These are phyloP conservation scores for Bos indicus DNA, from an alignment of 2,113 vertebrate genomes.

Conservation along the genomic window DNA sequence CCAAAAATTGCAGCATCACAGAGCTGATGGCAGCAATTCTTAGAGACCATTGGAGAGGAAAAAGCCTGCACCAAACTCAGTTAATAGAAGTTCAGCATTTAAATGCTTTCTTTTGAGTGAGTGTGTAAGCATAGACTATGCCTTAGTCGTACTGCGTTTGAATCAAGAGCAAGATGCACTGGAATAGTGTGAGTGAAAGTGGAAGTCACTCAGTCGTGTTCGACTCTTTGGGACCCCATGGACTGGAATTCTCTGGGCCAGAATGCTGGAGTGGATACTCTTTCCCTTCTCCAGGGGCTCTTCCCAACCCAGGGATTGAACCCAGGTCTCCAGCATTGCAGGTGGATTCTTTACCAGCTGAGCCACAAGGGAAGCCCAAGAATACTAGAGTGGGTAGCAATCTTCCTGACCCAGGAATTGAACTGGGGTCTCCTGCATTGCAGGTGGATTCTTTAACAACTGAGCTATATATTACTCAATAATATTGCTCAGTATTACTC, in stretches of 20 bases:
- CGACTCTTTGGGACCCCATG: background rate
- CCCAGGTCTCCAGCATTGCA: background rate
- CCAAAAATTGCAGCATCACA: background rate
- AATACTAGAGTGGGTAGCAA: background rate
- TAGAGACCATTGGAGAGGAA: background rate
- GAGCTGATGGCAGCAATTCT: background rate
- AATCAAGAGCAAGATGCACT: background rate
- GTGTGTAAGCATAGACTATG: background rate
- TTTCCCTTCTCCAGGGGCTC: background rate
- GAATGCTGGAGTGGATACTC: background rate
- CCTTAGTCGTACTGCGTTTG: background rate
- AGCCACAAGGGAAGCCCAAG: background rate
- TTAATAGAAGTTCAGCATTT: background rate
- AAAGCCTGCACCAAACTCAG: background rate
- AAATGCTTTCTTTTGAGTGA: background rate
- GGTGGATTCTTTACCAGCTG: background rate
- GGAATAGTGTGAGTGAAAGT: background rate
- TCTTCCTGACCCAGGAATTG: background rate
- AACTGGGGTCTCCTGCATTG: background rate
- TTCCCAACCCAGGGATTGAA: background rate
- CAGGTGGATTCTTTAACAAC: background rate
- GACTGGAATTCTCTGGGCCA: background rate
- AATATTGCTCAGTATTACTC: background rate
- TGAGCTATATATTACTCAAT: background rate
- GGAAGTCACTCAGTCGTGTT: rapidly evolving